Base-by-base conservation (phyloP, 2,888 invertebrate species). In the Cryptosula pallasiana region DNA sequence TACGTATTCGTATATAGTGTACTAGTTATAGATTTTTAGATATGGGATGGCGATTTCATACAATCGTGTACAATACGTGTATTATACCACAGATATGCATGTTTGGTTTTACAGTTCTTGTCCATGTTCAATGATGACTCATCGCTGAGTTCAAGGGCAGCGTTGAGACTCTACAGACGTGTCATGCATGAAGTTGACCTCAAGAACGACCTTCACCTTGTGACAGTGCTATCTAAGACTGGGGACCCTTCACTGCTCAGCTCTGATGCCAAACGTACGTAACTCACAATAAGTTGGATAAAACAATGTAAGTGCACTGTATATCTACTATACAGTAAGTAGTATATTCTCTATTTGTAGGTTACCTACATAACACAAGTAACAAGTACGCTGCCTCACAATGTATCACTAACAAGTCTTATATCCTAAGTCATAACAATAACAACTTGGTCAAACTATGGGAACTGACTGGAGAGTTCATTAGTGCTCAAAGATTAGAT, bases 391-490 rank as follows among this genome's bases (percentile, higher is more conserved):
- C 20, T 16, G 63, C 63, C 5, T 63, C 63, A 16, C 32, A 63
- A 32, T 63, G 63, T 32, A 63, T 63, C 63, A 29, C 63, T 32
- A 63, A 63, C 32, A 25, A 25, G 25, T 63, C 20, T 27, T 63
- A 63, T n/a, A 63, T 63, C 20, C 34, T 63, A 13, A 63, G 63
- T 63, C 63, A 63, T n/a, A 63, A 63, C 32, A 63, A 63, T 5
- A 63, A 32, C 32, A 63, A 63, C 63, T 5, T 63, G 9, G 27
- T 63, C 32, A 63, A 63, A 32, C 32, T 63, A 32, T 63, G 63
- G 63, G 63, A 63, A 32, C 34, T 63, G 29, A 63, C 63, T 2
- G 63, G 63, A 27, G 63, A 63, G 63, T 63, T 63, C 32, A 63
- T 63, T 13, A 13, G 29, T 63, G 27, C 27, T n/a, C 63, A 63